A percentile compares a stretch with the other conserved stretches of the same genome.
Conservation (phyloP, 2,113 vertebrate species). For the Cyprinodon brontotheroides region DNA sequence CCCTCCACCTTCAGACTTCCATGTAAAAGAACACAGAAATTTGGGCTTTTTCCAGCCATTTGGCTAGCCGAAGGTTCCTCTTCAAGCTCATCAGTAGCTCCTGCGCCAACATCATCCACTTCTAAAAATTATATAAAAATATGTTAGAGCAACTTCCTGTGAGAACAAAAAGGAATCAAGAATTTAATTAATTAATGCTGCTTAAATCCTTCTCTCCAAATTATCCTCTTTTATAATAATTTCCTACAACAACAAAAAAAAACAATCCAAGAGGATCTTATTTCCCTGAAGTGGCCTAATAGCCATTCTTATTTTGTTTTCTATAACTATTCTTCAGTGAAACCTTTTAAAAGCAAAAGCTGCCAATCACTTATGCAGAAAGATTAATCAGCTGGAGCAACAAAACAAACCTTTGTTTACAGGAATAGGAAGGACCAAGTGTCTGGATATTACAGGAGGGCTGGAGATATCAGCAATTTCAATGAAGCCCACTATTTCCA, state of each 20-base stretch:
- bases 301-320: not conserved
- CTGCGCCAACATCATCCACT: conserved; percentile 93
- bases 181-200: not conserved
- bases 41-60: conserved; percentile 96
- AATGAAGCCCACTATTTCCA: conserved; percentile 97
- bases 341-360: not conserved
- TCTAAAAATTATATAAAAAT: conserved; percentile 75
- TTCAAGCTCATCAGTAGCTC: conserved; percentile 90
- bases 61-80: conserved; percentile 96
- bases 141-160: not conserved
- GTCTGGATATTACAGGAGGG: conserved; percentile 94
- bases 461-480: conserved; percentile 98
- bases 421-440: conserved; percentile 94
- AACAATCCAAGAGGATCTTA: not conserved
- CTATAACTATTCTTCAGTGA: not conserved
- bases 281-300: not conserved
- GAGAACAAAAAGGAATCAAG: not conserved
- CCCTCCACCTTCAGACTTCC: conserved; percentile 98
- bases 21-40: conserved; percentile 96
- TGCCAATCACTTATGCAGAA: not conserved
- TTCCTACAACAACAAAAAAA: not conserved
- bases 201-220: not conserved
- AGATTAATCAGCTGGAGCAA: not conserved
- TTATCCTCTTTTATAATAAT: not conserved
- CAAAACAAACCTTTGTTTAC: conserved; percentile 91